Conservation (phyloP, 2,113 vertebrate species). For the Monopterus albus region DNA sequence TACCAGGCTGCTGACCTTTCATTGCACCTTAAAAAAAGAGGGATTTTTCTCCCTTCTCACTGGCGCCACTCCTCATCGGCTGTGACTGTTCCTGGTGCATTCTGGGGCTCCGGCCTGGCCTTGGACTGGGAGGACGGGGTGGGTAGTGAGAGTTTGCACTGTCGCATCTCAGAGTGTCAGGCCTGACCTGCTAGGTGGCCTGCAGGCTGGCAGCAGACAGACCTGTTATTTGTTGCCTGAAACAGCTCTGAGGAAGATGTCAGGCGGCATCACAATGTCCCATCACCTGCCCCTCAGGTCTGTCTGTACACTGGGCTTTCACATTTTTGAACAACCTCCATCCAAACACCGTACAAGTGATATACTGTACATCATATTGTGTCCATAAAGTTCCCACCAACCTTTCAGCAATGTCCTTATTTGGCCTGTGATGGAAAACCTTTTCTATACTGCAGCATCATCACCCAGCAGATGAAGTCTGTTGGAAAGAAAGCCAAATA, state of each 20-base stretch:
- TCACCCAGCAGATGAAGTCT: constrained; percentile 18
- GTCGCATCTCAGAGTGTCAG: constrained; percentile 70
- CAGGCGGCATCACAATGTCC: constrained; percentile 61
- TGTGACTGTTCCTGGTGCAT: constrained; percentile 70
- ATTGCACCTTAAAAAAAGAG: constrained; percentile 71
- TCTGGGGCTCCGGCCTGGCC: constrained; percentile 50
- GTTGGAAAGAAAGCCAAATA: constrained; percentile 11
- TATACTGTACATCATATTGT: constrained; percentile 20
- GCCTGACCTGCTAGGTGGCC: constrained; percentile 69
- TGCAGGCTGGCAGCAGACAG: constrained; percentile 77
- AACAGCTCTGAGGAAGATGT: constrained; percentile 77
- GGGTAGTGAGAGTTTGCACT: constrained; percentile 34
- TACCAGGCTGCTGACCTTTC: constrained; percentile 73
- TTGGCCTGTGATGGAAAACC: constrained; percentile 14
- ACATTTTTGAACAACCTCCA: constrained; percentile 58
- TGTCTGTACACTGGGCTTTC: constrained; percentile 32
- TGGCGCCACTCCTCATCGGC: constrained; percentile 67
- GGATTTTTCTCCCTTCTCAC: constrained; percentile 62
- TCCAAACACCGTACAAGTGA: constrained; percentile 28
- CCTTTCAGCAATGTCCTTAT: constrained; percentile 24
- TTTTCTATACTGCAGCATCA: not conserved
- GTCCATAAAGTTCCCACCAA: not conserved
- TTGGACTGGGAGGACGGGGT: constrained; percentile 23
- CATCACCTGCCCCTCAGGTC: constrained; percentile 62
- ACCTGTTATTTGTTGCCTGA: constrained; percentile 77